Percentiles rank a stretch among this genome's conserved stretches.
Evolutionary conservation across 1,140 invertebrate species (phyloP).

Genomic region (Whitmania pigra): DNA sequence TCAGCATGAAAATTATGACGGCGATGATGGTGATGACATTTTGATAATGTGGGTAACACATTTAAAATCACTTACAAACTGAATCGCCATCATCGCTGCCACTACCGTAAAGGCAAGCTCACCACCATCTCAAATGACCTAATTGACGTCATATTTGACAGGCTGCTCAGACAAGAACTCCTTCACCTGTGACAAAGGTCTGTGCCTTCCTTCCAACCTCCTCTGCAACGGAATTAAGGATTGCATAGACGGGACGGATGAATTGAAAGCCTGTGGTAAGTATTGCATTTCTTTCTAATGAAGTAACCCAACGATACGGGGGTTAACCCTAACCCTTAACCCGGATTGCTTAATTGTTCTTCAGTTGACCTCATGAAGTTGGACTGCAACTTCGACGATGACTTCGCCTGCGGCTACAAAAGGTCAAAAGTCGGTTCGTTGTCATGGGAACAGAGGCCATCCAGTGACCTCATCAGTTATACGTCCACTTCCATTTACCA

Average conservation of each 20-base stretch:
- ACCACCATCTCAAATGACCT: too few relatives aligned
- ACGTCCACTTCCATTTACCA: not conserved
- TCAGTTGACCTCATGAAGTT: slow-evolving; percentile 1
- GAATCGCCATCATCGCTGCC: too few relatives aligned
- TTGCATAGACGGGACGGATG: slow-evolving; percentile 14
- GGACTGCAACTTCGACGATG: slow-evolving; percentile 10
- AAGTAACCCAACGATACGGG: too few relatives aligned
- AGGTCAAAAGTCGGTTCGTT: not conserved
- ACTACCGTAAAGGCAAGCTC: too few relatives aligned
- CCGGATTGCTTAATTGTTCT: too few relatives aligned
- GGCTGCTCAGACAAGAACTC: not conserved
- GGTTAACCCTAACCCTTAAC: too few relatives aligned
- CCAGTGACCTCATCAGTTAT: not conserved
- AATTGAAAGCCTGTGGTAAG: slow-evolving; percentile 7
- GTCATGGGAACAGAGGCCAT: not conserved
- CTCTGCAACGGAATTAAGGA: slow-evolving; percentile 17
- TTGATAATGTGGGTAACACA: too few relatives aligned
- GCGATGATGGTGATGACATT: too few relatives aligned
- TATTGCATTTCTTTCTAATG: too few relatives aligned
- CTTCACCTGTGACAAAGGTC: slow-evolving; percentile 15
- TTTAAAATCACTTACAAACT: too few relatives aligned
- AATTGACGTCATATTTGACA: not conserved
- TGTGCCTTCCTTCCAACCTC: slow-evolving; percentile 17
- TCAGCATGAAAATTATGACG: too few relatives aligned
- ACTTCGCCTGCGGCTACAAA: slow-evolving; percentile 4